Conservation (phyloP, 1,140 invertebrate species). For the Zaprionus taronus region DNA sequence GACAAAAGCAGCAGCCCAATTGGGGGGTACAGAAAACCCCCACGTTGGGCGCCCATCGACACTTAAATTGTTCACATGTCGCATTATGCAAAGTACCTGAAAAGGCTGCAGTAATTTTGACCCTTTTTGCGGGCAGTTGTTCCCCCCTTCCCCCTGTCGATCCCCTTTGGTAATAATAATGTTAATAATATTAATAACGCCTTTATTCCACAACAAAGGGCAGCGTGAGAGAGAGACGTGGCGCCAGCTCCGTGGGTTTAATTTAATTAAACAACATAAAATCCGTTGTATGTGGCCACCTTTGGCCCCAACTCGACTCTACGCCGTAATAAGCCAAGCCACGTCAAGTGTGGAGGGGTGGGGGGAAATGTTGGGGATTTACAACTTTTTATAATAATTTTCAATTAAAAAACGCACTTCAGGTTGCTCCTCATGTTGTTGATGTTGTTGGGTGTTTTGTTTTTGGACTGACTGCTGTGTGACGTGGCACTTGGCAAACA, state of each 20-base stretch:
- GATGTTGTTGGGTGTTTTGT: conserved; percentile 26
- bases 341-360: conserved; percentile 14
- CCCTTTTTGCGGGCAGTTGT: conserved; percentile 31
- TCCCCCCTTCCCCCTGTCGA: background rate
- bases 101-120: conserved; percentile 56
- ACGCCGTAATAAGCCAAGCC: conserved; percentile 56
- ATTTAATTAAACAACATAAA: conserved; percentile 82
- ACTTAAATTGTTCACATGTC: conserved; percentile 74
- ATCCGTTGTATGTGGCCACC: conserved; percentile 73
- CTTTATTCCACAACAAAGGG: conserved; percentile 76
- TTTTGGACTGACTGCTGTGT: conserved; percentile 46
- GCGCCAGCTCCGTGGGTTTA: conserved; percentile 61
- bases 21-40: background rate
- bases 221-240: conserved; percentile 46
- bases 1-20: conserved; percentile 51
- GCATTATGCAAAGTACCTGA: conserved; percentile 76
- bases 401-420: conserved; percentile 80
- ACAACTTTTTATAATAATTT: conserved; percentile 82
- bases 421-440: conserved; percentile 55
- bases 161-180: conserved; percentile 43
- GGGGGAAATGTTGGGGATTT: conserved; percentile 60
- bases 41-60: conserved; percentile 54
- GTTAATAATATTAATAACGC: conserved; percentile 83
- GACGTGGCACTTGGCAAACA: conserved; percentile 74
- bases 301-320: conserved; percentile 16